Evolutionary conservation across 2,113 vertebrate genomes (phyloP).

Genomic region (Sphyrna mokarran): DNA sequence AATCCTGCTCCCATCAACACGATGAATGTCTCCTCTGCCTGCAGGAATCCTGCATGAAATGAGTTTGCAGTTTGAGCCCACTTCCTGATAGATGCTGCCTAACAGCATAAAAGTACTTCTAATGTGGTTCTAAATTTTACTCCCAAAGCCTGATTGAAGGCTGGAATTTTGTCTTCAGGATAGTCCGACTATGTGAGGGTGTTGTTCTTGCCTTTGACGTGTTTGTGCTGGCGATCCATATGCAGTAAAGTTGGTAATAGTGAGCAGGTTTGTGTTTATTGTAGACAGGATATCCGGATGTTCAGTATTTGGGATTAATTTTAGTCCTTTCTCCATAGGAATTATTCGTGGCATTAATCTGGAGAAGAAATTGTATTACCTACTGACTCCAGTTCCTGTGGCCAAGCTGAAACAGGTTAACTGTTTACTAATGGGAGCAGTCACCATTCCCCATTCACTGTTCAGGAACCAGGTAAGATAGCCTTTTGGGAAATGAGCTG

Average conservation of each 20-base stretch:
- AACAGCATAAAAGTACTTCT: not conserved
- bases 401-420: conserved; percentile 71
- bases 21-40: not conserved
- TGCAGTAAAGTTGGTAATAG: not conserved
- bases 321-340: conserved; percentile 53
- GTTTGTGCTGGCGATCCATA: not conserved
- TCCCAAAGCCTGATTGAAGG: too few relatives aligned
- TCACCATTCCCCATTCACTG: conserved; percentile 69
- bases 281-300: not conserved
- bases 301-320: not conserved
- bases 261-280: not conserved
- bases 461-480: conserved; percentile 73
- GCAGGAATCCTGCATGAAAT: not conserved
- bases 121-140: not conserved
- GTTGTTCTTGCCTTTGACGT: too few relatives aligned
- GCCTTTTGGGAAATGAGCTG: not conserved
- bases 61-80: not conserved
- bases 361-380: conserved; percentile 70
- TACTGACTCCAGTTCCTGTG: conserved; percentile 74
- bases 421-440: conserved; percentile 75
- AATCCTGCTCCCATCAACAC: not conserved
- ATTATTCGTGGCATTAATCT: conserved; percentile 81
- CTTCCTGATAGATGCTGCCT: not conserved
- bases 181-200: not conserved
- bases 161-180: not conserved